Evolutionary conservation across 1,140 invertebrate genomes (phyloP), one percentile per base, ranked within the genome.

Genomic region (Goniozus legneri): DNA sequence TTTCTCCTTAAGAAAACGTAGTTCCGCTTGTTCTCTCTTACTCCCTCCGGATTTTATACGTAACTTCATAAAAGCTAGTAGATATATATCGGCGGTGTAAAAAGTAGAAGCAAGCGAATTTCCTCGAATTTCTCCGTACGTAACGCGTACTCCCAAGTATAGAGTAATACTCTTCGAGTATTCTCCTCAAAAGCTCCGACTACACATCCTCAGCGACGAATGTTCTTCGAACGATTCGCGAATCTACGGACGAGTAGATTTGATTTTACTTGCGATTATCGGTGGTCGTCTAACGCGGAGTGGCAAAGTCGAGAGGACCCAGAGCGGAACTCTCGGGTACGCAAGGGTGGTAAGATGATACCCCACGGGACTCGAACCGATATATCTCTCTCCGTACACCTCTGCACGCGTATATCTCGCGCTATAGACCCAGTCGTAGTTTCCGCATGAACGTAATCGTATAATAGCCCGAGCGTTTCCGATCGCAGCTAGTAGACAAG

Each of bases 401-500:
- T 27, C 24, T 27, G 4, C 24, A 27, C 4, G 24, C 14, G 13
- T 14, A 4, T 33, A 33, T 8, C 6, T 7, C 32, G 6, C n/a
- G 6, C 36, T 38, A 27, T 27, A 10, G 19, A 38, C 3, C 8
- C 36, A 3, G 14, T 33, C 27, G 34, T 18, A 45, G 33, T 45
- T 36, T 27, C 34, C 16, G 22, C 44, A 35, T 37, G 44, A 24
- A 22, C 13, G 32, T 45, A 45, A 37, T 33, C 19, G 33, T 37
- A 38, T 36, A 46, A 38, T 24, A 10, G 22, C n/a, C 8, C n/a
- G n/a, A 41, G n/a, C 24, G 34, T 46, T 46, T 46, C 14, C 27
- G 44, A 46, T 46, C 35, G 35, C 30, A 14, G 7, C 27, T 20
- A 27, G 16, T 39, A 38, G 35, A 46, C 35, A 38, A 37, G 44